Percentiles rank a stretch among this genome's conserved stretches.
Evolutionary conservation across 2,888 invertebrate genomes (phyloP).

Genomic region (Lasioglossum figueresi): DNA sequence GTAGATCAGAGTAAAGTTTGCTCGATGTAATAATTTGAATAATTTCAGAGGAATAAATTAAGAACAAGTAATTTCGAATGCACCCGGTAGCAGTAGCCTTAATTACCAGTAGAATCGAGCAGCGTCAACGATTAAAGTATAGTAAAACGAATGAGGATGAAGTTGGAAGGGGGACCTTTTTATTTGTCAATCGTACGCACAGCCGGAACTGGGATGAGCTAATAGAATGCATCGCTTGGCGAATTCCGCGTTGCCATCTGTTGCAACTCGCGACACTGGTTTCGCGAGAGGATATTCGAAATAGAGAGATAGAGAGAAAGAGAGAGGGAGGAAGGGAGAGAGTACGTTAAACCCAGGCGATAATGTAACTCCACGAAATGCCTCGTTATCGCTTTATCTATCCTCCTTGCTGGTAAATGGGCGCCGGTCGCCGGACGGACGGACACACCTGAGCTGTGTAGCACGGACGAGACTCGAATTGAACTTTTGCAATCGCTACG

Average conservation of each 20-base stretch:
- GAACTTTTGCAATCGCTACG: background rate
- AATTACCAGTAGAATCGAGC: background rate
- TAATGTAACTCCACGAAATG: background rate
- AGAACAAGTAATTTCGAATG: no score
- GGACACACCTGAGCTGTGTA: background rate
- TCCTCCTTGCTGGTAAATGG: background rate
- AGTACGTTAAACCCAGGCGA: background rate
- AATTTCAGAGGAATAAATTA: background rate
- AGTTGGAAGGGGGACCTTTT: background rate
- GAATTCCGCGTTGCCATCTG: slow-evolving; percentile 20
- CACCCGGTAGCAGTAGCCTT: no score
- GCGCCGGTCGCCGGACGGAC: background rate
- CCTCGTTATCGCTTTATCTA: background rate
- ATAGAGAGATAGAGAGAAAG: background rate
- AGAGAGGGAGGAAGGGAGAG: background rate
- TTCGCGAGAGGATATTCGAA: background rate
- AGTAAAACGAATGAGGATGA: background rate
- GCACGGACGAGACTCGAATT: background rate
- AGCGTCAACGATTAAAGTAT: background rate
- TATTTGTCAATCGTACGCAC: background rate
- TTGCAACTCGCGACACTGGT: slow-evolving; percentile 1
- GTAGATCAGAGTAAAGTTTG: background rate
- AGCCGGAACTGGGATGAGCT: background rate
- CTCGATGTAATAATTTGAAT: background rate
- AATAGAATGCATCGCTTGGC: background rate